phyloP scores from a whole-genome alignment of 2,113 vertebrate genomes.

The Apistogramma diplotaenia region DNA sequence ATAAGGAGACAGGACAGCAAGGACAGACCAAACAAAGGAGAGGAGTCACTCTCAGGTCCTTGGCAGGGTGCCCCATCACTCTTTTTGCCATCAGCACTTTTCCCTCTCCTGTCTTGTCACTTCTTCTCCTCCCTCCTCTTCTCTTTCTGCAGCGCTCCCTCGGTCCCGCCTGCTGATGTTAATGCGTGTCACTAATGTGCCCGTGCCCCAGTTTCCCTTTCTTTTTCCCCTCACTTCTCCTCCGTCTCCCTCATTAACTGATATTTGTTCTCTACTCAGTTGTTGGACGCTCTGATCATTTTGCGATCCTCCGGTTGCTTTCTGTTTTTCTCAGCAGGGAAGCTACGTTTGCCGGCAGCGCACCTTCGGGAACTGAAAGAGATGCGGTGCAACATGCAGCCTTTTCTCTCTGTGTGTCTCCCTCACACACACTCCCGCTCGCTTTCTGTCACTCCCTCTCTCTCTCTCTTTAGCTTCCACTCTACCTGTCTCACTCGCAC shows the following conservation, averaged over 20 bases:
- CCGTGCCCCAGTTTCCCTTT: conserved; percentile 45
- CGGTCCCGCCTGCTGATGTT: conserved; percentile 20
- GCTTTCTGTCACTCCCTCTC: background rate
- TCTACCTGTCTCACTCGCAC: conserved; percentile 7
- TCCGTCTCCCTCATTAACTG: background rate
- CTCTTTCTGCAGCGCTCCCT: background rate
- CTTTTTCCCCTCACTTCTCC: background rate
- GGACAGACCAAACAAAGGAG: conserved; percentile 8
- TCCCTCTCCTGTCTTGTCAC: background rate
- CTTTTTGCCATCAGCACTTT: conserved; percentile 56
- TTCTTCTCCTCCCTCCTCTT: conserved; percentile 16
- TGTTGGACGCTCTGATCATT: conserved; percentile 6
- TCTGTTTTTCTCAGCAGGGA: conserved; percentile 51
- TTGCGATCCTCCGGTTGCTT: background rate
- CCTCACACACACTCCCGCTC: background rate
- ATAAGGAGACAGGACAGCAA: conserved; percentile 36
- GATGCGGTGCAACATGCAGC: conserved; percentile 21
- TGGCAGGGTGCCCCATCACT: conserved; percentile 30
- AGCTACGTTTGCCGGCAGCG: conserved; percentile 16
- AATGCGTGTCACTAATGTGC: conserved; percentile 46
- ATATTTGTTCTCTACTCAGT: conserved; percentile 7
- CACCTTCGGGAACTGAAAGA: conserved; percentile 48
- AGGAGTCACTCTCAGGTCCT: conserved; percentile 23
- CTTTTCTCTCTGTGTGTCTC: conserved; percentile 4
- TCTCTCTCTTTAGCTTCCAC: conserved; percentile 6